A percentile compares a stretch with the other conserved stretches of the same genome.
Conservation (phyloP, 2,113 vertebrate genomes). For the Larimichthys polyactis region DNA sequence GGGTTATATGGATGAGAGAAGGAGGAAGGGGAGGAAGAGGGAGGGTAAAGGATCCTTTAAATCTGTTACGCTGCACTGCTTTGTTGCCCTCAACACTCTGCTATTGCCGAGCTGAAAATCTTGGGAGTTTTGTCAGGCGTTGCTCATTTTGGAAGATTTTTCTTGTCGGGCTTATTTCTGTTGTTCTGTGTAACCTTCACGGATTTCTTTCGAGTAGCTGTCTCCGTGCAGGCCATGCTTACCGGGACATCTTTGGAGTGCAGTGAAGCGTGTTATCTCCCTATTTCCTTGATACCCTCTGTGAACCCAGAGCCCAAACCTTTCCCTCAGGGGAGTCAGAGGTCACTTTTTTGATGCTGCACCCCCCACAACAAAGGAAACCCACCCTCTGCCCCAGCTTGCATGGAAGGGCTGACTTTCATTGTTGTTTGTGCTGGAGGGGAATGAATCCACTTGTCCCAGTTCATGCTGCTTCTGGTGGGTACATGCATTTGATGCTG, state of each 20-base stretch:
- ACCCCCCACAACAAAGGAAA: conserved; percentile 62
- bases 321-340: conserved; percentile 48
- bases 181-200: neutral
- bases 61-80: conserved; percentile 2
- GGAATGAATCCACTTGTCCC: conserved; percentile 57
- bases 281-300: conserved; percentile 43
- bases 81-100: neutral
- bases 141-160: neutral
- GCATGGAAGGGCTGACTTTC: conserved; percentile 17
- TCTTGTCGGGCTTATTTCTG: neutral
- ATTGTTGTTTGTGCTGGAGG: conserved; percentile 46
- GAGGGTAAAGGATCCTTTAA: conserved; percentile 11
- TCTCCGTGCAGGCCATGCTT: neutral
- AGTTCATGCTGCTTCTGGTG: conserved; percentile 24
- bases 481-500: conserved; percentile 7
- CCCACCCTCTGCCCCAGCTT: conserved; percentile 29
- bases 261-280: conserved; percentile 23
- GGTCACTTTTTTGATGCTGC: conserved; percentile 45
- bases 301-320: conserved; percentile 36
- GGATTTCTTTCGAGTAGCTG: neutral
- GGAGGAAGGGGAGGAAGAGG: conserved; percentile 2
- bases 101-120: neutral
- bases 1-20: conserved; percentile 55
- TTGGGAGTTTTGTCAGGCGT: conserved; percentile 15
- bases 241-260: conserved; percentile 11